These are phyloP conservation scores for Fragum sueziense DNA, from an alignment of 2,888 invertebrate genomes.

Conservation along the genomic window DNA sequence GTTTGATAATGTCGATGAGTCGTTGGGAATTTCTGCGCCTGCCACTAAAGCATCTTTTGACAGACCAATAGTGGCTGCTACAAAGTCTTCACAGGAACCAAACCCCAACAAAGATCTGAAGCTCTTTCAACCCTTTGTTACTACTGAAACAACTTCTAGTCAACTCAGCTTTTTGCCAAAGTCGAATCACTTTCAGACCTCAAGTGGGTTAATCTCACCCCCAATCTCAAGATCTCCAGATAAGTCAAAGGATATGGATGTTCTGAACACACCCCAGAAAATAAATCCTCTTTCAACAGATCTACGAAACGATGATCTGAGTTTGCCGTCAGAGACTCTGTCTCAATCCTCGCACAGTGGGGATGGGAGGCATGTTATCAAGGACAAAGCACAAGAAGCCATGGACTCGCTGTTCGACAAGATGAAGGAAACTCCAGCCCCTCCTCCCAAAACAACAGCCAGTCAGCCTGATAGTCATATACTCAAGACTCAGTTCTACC, in stretches of 20 bases:
- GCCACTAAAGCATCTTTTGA: constrained; percentile 34
- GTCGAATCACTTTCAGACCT: constrained; percentile 22
- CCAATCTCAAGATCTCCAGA: constrained; percentile 16
- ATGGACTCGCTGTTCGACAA: constrained; percentile 37
- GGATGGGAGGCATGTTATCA: constrained; percentile 28
- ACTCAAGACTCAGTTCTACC: constrained; percentile 43
- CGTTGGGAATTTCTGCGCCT: neutral
- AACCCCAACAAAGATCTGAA: constrained; percentile 35
- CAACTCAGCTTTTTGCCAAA: constrained; percentile 30
- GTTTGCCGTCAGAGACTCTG: constrained; percentile 18
- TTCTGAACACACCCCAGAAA: constrained; percentile 54
- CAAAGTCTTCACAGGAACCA: neutral
- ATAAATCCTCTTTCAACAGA: constrained; percentile 6
- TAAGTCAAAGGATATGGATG: constrained; percentile 24
- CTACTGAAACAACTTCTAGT: constrained; percentile 28
- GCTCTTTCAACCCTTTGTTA: constrained; percentile 54
- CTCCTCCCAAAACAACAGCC: constrained; percentile 11
- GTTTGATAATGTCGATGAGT: constrained; percentile 26
- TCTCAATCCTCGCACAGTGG: constrained; percentile 13
- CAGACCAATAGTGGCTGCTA: constrained; percentile 10
- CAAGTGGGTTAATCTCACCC: constrained; percentile 44
- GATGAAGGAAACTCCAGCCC: constrained; percentile 22
- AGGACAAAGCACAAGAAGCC: constrained; percentile 9
- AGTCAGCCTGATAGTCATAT: constrained; percentile 23
- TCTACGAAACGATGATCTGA: constrained; percentile 33